Percentiles rank a stretch among this genome's conserved stretches.
These are phyloP conservation scores for Diplazon laetatorius DNA, from an alignment of 2,888 invertebrate genomes.

Conservation along the genomic window DNA sequence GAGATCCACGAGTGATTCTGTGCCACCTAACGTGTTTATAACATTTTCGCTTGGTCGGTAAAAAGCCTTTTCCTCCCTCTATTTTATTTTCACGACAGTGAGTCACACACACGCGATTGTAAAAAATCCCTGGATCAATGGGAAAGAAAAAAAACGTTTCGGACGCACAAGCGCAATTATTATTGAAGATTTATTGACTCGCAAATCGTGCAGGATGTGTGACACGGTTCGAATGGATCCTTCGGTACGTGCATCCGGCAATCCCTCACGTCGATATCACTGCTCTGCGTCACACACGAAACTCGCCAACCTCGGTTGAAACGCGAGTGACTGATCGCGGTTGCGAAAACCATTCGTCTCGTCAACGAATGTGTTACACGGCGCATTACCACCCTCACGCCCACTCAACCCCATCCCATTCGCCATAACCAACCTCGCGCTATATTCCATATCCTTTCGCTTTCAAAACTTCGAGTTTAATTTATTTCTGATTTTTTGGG, in stretches of 20 bases:
- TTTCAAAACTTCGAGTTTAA: conserved; percentile 29
- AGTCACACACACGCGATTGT: neutral
- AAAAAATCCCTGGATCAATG: neutral
- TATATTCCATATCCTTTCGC: conserved; percentile 9
- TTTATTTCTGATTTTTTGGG: conserved; percentile 25
- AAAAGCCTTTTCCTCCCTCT: neutral
- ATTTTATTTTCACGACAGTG: conserved; percentile 65
- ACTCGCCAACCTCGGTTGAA: conserved; percentile 7
- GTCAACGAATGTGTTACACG: conserved; percentile 56
- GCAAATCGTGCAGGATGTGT: conserved; percentile 10
- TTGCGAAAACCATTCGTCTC: conserved; percentile 57
- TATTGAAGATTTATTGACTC: conserved; percentile 44
- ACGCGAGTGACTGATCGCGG: conserved; percentile 55
- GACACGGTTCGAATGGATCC: conserved; percentile 41
- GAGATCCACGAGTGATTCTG: conserved; percentile 21
- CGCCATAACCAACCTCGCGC: conserved; percentile 32
- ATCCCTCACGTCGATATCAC: conserved; percentile 46
- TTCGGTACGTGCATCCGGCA: conserved; percentile 26
- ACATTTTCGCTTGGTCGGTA: no score
- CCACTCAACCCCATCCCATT: conserved; percentile 43
- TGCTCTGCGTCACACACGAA: conserved; percentile 10
- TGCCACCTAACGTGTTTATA: conserved; percentile 10
- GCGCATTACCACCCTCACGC: conserved; percentile 47
- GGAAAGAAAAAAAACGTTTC: neutral
- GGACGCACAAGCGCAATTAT: conserved; percentile 34